These are phyloP conservation scores for Psittacus erithacus DNA, from an alignment of 2,113 vertebrate genomes.

Conservation along the genomic window DNA sequence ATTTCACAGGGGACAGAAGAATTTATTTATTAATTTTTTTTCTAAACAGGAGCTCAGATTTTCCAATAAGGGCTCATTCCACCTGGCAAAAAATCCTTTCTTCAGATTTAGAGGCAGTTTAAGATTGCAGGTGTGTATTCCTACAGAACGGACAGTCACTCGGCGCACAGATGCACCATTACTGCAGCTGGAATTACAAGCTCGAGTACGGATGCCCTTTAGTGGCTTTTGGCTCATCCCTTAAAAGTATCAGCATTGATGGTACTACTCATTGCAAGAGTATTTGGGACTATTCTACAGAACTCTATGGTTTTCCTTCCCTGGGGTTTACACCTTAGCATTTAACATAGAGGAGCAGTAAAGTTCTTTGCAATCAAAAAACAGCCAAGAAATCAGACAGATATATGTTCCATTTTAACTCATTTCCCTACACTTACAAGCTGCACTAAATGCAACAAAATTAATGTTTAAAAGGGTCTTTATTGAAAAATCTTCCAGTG, in stretches of 20 bases:
- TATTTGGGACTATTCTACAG: background rate
- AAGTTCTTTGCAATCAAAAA: background rate
- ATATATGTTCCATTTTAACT: conserved; percentile 8
- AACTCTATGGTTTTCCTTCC: background rate
- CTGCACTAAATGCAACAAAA: conserved; percentile 34
- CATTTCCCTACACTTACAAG: conserved; percentile 19
- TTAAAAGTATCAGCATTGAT: background rate
- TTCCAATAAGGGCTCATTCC: background rate
- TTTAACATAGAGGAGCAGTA: background rate
- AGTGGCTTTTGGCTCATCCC: background rate
- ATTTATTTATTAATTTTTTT: background rate
- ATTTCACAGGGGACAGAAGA: background rate
- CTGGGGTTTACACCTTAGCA: background rate
- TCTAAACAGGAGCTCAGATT: background rate
- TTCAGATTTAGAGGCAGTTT: background rate
- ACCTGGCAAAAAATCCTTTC: background rate
- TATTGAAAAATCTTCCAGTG: conserved; percentile 45
- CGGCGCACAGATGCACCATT: background rate
- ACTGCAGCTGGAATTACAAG: background rate
- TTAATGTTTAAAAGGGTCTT: conserved; percentile 35
- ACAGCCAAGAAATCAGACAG: background rate
- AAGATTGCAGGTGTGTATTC: background rate
- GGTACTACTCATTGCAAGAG: background rate
- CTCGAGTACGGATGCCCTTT: background rate
- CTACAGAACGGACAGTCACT: background rate